A percentile compares a stretch with the other conserved stretches of the same genome.
phyloP scores from a whole-genome alignment of 2,888 invertebrate species.

The Neuroscelio doddi region DNA sequence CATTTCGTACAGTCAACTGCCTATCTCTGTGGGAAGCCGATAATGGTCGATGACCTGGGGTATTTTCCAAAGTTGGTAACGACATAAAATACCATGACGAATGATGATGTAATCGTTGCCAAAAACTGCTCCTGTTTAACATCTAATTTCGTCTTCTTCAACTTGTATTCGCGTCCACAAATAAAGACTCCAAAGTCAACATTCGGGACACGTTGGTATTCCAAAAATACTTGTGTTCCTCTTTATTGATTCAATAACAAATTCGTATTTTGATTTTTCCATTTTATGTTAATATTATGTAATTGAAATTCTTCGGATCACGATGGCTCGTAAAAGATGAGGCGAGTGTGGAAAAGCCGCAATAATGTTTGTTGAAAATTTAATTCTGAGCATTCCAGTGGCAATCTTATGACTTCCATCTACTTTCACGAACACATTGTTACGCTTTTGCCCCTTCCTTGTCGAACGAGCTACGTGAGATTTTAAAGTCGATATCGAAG shows the following conservation, averaged over 20 bases:
- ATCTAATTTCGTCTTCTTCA: neutral
- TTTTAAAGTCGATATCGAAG: slow-evolving; percentile 45
- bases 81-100: no score
- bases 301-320: no score
- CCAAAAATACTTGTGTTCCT: neutral
- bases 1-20: no score
- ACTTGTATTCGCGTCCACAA: neutral
- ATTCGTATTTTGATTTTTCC: neutral
- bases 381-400: slow-evolving; percentile 35
- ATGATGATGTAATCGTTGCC: no score
- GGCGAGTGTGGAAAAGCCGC: slow-evolving; percentile 32
- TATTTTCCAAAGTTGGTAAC: no score
- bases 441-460: slow-evolving; percentile 44
- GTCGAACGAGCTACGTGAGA: slow-evolving; percentile 45
- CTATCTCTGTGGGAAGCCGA: no score
- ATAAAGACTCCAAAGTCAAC: neutral
- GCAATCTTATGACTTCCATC: slow-evolving; percentile 40
- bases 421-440: slow-evolving; percentile 45
- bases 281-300: neutral
- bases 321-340: neutral
- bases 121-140: no score
- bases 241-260: no score
- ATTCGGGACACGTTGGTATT: neutral
- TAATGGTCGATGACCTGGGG: no score
- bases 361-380: slow-evolving; percentile 34